A percentile compares a stretch with the other conserved stretches of the same genome.
These are phyloP conservation scores for Callorhinus ursinus DNA, from an alignment of 2,113 vertebrate genomes.

Conservation along the genomic window DNA sequence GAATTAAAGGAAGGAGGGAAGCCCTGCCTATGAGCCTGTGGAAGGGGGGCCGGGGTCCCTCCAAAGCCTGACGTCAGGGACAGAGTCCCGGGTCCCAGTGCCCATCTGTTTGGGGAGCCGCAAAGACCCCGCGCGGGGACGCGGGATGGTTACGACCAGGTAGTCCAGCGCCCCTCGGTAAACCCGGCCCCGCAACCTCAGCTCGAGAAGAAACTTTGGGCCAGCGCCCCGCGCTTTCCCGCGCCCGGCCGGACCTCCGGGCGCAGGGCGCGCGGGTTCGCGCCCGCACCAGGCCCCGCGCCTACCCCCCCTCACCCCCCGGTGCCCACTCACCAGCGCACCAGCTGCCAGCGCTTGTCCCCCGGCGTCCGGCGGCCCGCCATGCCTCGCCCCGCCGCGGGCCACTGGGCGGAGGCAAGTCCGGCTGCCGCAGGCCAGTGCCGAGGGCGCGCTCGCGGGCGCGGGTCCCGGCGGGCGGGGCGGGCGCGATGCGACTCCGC, in stretches of 20 bases:
- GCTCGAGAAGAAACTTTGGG: constrained; percentile 60
- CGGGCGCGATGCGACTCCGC: background rate
- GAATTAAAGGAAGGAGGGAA: rapidly evolving
- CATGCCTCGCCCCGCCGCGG: constrained; percentile 69
- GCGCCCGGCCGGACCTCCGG: background rate
- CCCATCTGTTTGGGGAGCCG: background rate
- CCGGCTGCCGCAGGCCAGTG: constrained; percentile 56
- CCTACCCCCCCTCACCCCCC: background rate
- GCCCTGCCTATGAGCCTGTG: background rate
- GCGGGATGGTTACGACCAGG: background rate
- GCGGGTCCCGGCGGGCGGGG: background rate
- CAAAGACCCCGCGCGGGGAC: background rate
- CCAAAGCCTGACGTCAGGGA: background rate
- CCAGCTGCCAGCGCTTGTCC: constrained; percentile 87
- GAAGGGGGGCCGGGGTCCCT: background rate
- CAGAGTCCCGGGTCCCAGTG: background rate
- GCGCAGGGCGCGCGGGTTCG: background rate
- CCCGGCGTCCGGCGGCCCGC: constrained; percentile 80
- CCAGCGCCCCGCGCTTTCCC: background rate
- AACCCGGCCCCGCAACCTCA: background rate
- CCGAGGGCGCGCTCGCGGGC: background rate
- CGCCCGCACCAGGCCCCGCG: background rate
- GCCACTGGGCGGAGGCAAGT: background rate
- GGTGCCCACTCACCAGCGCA: constrained; percentile 86
- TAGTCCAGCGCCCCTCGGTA: background rate